phyloP scores from a whole-genome alignment of 2,888 invertebrate genomes.

The Coelopa pilipes region DNA sequence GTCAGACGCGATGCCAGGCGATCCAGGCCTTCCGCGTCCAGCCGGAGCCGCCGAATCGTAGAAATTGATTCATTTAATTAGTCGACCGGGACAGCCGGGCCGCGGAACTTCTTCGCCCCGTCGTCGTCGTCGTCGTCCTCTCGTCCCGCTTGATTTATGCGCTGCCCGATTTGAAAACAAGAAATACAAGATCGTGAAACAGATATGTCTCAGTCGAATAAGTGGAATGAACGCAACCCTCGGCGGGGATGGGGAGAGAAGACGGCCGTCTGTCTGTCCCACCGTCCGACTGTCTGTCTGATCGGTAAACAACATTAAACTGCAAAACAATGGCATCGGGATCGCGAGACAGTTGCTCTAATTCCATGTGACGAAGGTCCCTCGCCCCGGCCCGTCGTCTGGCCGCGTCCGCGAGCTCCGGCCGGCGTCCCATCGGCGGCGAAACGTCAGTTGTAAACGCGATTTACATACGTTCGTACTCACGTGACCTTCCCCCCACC shows the following conservation, averaged over 20 bases:
- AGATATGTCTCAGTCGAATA: constrained; percentile 10
- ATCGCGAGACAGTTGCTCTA: constrained; percentile 35
- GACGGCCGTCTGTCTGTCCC: not conserved
- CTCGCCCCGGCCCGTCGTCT: not conserved
- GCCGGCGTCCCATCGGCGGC: not conserved
- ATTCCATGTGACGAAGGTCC: constrained; percentile 36
- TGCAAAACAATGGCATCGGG: not conserved
- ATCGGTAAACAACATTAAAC: constrained; percentile 25
- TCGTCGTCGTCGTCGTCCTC: too few species aligned
- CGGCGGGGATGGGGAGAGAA: not conserved
- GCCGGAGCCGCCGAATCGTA: constrained; percentile 20
- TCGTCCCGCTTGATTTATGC: constrained; percentile 28
- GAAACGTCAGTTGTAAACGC: constrained; percentile 10
- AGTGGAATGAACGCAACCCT: constrained; percentile 17
- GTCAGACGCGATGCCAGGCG: too few species aligned
- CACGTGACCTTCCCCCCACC: constrained; percentile 9
- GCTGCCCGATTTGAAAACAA: constrained; percentile 24
- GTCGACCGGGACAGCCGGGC: constrained; percentile 15
- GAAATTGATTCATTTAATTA: constrained; percentile 37
- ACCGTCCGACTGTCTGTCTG: constrained; percentile 8
- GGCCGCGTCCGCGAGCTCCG: too few species aligned
- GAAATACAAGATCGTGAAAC: constrained; percentile 31
- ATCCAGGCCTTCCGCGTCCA: not conserved
- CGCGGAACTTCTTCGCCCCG: too few species aligned
- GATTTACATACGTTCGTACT: constrained; percentile 25